A percentile compares a stretch with the other conserved stretches of the same genome.
These are phyloP conservation scores for Drosophila parabipectinata DNA, from an alignment of 1,140 invertebrate species.

Conservation along the genomic window DNA sequence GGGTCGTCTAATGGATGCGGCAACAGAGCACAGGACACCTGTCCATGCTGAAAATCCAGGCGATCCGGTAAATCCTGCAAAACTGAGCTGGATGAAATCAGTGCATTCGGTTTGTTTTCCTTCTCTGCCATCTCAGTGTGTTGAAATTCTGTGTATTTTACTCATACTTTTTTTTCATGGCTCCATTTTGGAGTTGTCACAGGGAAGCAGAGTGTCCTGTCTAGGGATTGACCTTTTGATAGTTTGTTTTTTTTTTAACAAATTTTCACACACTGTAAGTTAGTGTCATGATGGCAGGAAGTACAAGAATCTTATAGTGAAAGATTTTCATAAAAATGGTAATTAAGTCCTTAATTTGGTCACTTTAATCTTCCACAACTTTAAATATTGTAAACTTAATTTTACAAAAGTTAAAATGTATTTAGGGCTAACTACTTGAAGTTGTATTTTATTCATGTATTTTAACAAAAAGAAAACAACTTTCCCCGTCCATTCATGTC, in stretches of 20 bases:
- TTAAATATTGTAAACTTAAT: conserved; percentile 15
- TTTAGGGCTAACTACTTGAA: conserved; percentile 6
- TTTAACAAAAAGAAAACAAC: conserved; percentile 57
- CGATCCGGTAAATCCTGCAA: conserved; percentile 39
- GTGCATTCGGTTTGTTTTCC: conserved; percentile 24
- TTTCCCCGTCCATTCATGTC: conserved; percentile 58
- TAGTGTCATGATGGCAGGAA: neutral
- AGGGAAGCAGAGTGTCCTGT: conserved; percentile 14
- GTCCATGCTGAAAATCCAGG: conserved; percentile 17
- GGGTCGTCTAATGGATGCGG: conserved; percentile 48
- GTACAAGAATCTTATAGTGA: neutral
- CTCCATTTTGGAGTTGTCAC: conserved; percentile 12
- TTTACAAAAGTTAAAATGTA: conserved; percentile 26
- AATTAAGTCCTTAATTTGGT: conserved; percentile 7
- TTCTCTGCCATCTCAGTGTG: conserved; percentile 28
- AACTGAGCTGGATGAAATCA: conserved; percentile 50
- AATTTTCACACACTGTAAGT: conserved; percentile 18
- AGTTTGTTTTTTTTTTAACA: conserved; percentile 34
- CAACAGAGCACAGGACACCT: conserved; percentile 31
- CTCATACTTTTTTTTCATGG: conserved; percentile 35
- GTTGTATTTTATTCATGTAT: conserved; percentile 30
- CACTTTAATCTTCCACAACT: neutral
- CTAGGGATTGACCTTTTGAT: conserved; percentile 21
- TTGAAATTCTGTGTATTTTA: conserved; percentile 53
- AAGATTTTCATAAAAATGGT: conserved; percentile 13